Evolutionary conservation across 2,888 invertebrate genomes (phyloP).

Genomic region (Brenthis ino): DNA sequence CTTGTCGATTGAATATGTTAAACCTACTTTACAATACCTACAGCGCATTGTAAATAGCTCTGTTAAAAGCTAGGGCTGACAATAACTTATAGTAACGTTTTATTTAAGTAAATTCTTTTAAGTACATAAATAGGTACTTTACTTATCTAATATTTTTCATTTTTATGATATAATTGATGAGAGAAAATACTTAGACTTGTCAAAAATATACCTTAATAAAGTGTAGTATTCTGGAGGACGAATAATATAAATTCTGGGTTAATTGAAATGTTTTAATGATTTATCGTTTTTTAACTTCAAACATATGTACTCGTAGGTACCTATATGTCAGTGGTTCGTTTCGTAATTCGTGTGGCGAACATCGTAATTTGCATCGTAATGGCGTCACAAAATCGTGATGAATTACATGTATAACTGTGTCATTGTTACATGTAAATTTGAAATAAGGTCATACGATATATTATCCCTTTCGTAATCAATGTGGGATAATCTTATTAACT

Average conservation of each 20-base stretch:
- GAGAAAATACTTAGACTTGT: no score
- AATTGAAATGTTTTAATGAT: constrained; percentile 14
- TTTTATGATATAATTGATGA: background rate
- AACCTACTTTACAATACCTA: constrained; percentile 32
- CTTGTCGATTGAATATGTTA: constrained; percentile 35
- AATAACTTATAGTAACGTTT: background rate
- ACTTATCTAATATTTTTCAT: background rate
- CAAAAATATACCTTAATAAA: background rate
- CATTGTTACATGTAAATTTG: constrained; percentile 13
- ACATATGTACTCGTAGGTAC: background rate
- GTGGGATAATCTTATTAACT: constrained; percentile 18
- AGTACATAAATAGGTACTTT: background rate
- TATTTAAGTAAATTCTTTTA: background rate
- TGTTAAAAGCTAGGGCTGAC: constrained; percentile 25
- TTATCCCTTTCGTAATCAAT: constrained; percentile 16
- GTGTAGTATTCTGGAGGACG: background rate
- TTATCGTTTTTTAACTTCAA: constrained; percentile 8
- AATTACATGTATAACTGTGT: constrained; percentile 19
- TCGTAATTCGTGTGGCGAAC: constrained; percentile 12
- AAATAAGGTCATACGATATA: constrained; percentile 18
- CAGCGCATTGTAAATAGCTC: constrained; percentile 31
- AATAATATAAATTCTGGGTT: background rate
- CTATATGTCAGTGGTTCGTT: constrained; percentile 12
- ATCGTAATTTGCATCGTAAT: constrained; percentile 22
- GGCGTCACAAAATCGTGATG: constrained; percentile 19